phyloP scores from a whole-genome alignment of 2,888 invertebrate species.

The Agrochola litura region DNA sequence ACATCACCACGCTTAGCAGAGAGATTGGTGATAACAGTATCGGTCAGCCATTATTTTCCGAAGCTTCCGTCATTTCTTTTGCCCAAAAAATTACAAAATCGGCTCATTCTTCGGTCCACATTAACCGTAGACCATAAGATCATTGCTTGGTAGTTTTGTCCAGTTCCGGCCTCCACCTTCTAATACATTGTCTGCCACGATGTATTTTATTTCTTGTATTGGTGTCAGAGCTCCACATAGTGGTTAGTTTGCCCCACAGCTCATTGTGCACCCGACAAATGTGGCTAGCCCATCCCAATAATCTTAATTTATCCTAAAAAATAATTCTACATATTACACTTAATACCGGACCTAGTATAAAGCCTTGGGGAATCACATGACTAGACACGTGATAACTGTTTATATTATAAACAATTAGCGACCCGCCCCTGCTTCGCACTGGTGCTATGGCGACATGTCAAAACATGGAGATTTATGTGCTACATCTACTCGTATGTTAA shows the following conservation, averaged over 20 bases:
- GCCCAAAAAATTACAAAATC: too few relatives aligned
- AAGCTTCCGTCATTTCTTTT: too few relatives aligned
- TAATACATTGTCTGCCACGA: background rate
- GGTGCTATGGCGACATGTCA: background rate
- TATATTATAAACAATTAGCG: background rate
- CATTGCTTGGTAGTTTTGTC: background rate
- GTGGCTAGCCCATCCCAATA: background rate
- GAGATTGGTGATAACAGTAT: too few relatives aligned
- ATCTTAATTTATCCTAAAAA: background rate
- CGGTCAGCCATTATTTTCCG: too few relatives aligned
- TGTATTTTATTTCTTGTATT: background rate
- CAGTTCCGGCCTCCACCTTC: background rate
- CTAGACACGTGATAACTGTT: constrained; percentile 1
- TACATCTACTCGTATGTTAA: too few relatives aligned
- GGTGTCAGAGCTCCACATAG: background rate
- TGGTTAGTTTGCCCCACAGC: background rate
- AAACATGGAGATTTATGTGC: background rate
- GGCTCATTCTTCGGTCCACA: too few relatives aligned
- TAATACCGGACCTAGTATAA: constrained; percentile 5
- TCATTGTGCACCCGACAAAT: background rate
- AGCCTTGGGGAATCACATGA: constrained; percentile 23
- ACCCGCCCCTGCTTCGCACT: background rate
- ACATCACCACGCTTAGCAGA: too few relatives aligned
- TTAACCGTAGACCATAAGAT: background rate
- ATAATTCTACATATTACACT: background rate